phyloP scores from a whole-genome alignment of 2,888 invertebrate genomes.

The Zaprionus bogoriensis region DNA sequence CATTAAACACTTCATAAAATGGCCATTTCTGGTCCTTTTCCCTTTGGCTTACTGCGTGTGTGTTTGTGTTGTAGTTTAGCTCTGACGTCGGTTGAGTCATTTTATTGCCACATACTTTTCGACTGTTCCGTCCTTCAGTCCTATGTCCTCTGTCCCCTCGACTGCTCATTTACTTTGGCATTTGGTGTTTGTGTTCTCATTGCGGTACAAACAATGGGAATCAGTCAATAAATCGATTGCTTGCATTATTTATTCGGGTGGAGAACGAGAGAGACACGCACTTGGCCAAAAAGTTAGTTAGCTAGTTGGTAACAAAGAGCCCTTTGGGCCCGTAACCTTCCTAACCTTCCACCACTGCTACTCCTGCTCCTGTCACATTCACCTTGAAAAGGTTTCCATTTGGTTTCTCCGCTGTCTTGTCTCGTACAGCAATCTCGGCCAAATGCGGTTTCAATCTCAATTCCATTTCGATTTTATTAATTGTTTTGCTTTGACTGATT shows the following conservation, averaged over 20 bases:
- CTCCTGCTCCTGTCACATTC: neutral
- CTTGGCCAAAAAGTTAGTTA: conserved; percentile 33
- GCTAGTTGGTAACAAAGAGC: conserved; percentile 34
- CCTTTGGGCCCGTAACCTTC: conserved; percentile 16
- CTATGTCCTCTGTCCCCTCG: conserved; percentile 1
- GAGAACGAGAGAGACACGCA: conserved; percentile 47
- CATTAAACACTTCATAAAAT: conserved; percentile 77
- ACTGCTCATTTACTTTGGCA: conserved; percentile 36
- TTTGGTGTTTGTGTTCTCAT: conserved; percentile 46
- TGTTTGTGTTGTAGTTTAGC: conserved; percentile 19
- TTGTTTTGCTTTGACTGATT: conserved; percentile 63
- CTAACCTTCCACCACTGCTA: too few relatives aligned
- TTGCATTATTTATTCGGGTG: conserved; percentile 67
- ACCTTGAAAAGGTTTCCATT: neutral
- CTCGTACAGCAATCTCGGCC: conserved; percentile 34
- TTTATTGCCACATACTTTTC: conserved; percentile 60
- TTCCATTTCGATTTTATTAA: conserved; percentile 51
- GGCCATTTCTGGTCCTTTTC: conserved; percentile 59
- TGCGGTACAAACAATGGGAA: conserved; percentile 43
- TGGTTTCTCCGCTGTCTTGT: neutral
- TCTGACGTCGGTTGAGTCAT: conserved; percentile 61
- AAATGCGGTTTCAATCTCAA: conserved; percentile 22
- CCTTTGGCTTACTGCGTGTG: neutral
- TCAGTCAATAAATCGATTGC: conserved; percentile 73
- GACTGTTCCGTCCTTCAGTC: too few relatives aligned